These are phyloP conservation scores for Zelostemma sp. DNA, from an alignment of 1,140 invertebrate genomes.

Conservation along the genomic window DNA sequence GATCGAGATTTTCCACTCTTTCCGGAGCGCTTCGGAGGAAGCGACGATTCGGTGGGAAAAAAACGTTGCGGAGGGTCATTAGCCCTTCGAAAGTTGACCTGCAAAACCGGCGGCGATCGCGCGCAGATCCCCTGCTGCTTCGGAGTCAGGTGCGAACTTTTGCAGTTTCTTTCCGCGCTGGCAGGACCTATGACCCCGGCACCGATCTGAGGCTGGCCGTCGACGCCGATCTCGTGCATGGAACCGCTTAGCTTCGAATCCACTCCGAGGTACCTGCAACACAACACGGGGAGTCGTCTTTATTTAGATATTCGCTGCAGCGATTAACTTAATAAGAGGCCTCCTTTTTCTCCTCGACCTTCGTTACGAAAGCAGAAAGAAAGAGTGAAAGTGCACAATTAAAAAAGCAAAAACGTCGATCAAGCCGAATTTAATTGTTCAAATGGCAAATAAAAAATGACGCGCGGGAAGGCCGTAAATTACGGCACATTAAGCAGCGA, in stretches of 20 bases:
- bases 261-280: constrained; percentile 65
- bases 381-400: constrained; percentile 24
- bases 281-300: constrained; percentile 12
- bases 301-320: constrained; percentile 8
- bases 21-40: too few species aligned
- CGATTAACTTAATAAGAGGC: constrained; percentile 20
- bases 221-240: constrained; percentile 44
- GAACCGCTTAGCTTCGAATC: constrained; percentile 57
- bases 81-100: constrained; percentile 48
- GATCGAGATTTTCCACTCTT: too few species aligned
- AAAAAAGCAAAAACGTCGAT: too few species aligned
- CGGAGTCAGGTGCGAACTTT: constrained; percentile 63
- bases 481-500: neutral
- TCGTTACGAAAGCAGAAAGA: too few species aligned
- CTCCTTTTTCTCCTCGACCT: too few species aligned
- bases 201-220: constrained; percentile 51
- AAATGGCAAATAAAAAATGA: too few species aligned
- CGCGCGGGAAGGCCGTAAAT: constrained; percentile 16
- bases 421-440: too few species aligned
- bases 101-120: constrained; percentile 64
- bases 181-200: constrained; percentile 65
- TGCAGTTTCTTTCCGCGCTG: constrained; percentile 67
- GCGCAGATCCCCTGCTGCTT: constrained; percentile 68
- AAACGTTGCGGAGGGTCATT: neutral
- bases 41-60: neutral